Evolutionary conservation across 2,113 vertebrate genomes (phyloP), one percentile per base, ranked within the genome.

Genomic region (Origma solitaria): DNA sequence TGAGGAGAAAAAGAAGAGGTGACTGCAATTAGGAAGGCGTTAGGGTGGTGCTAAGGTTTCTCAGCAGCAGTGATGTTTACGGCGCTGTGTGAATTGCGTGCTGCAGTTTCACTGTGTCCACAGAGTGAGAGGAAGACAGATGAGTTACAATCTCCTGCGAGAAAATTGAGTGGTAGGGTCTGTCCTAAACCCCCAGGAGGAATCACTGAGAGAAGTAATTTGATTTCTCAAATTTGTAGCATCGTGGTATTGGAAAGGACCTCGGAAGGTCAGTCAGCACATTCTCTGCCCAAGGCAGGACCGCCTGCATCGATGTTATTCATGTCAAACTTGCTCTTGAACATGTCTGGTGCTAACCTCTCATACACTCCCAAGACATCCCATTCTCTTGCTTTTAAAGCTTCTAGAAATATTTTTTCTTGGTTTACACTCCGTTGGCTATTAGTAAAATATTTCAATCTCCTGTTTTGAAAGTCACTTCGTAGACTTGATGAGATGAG

Each of bases 121-220:
- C 40, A 64, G 72, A 86, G 30, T 22, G 56, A 88, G 93, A 95
- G 54, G 85, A 94, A 95, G 79, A 92, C 37, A 11, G 94, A 96
- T n/a, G 88, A 62, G 64, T 84, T 93, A 62, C 37, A 92, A 80
- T 96, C 86, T 81, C 49, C 72, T 91, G 77, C 54, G 66, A 90
- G 68, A 28, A 95, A 90, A 96, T 62, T 58, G 68, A 70, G 30
- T 27, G 7, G 6, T 77, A 64, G 78, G 42, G 15, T 68, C 68
- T 92, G 60, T 86, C 75, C 66, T 75, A 44, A 92, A 40, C 27
- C 92, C 94, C 28, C 2, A 14, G 16, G 51, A 80, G 47, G 71
- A 90, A 77, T 77, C 51, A 50, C 30, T 40, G 62, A 69, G 19
- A 76, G n/a, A 84, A 84, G 40, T 33, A 0, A 31, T 69, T 85